phyloP scores from a whole-genome alignment of 2,797 vertebrate genomes.

The Sparidentex hasta region DNA sequence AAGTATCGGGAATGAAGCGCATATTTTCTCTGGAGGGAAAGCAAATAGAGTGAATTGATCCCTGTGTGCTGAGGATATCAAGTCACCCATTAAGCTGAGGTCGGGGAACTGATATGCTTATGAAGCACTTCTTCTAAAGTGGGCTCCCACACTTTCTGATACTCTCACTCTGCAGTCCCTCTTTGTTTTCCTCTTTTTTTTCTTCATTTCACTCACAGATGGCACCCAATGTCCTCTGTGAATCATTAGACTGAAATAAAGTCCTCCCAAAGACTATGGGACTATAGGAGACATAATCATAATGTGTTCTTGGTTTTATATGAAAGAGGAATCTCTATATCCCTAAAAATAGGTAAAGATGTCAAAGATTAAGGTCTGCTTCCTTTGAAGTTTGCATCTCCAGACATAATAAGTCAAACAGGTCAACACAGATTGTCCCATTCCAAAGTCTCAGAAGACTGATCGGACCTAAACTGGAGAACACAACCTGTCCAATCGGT shows the following conservation, averaged over 20 bases:
- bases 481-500: neutral
- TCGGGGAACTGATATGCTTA: conserved; percentile 35
- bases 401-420: neutral
- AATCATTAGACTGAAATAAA: conserved; percentile 69
- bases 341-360: conserved; percentile 11
- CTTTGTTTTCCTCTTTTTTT: conserved; percentile 14
- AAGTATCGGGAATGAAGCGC: conserved; percentile 29
- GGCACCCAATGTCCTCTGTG: conserved; percentile 54
- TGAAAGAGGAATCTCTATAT: neutral
- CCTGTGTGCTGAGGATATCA: conserved; percentile 40
- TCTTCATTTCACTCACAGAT: conserved; percentile 53
- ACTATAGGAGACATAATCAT: conserved; percentile 26
- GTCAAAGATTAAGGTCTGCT: conserved; percentile 3
- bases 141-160: conserved; percentile 16
- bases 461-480: conserved; percentile 18
- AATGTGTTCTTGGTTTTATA: conserved; percentile 26
- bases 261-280: conserved; percentile 32
- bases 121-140: conserved; percentile 41
- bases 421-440: neutral
- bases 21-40: conserved; percentile 56
- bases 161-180: conserved; percentile 4
- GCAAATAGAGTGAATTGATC: conserved; percentile 53
- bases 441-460: neutral
- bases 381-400: conserved; percentile 17
- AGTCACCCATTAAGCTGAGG: conserved; percentile 38